A percentile compares a stretch with the other conserved stretches of the same genome.
These are phyloP conservation scores for Chionodraco myersi DNA, from an alignment of 2,113 vertebrate species.

Conservation along the genomic window DNA sequence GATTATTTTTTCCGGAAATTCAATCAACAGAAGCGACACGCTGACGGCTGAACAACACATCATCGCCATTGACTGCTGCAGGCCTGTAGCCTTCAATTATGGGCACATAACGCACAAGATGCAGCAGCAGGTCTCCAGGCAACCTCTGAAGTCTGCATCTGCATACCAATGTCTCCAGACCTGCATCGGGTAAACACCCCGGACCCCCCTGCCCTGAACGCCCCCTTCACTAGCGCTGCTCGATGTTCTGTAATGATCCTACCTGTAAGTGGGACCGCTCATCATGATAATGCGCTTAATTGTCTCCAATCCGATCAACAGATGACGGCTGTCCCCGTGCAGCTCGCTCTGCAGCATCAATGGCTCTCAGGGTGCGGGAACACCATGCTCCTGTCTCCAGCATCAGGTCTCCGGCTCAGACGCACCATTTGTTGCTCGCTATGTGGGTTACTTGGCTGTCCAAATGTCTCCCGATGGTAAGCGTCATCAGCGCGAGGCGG, in stretches of 20 bases:
- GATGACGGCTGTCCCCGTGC: conserved; percentile 54
- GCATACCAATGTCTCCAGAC: conserved; percentile 62
- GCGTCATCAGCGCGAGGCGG: conserved; percentile 78
- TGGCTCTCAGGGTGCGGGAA: conserved; percentile 11
- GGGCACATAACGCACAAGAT: conserved; percentile 22
- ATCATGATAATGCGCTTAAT: conserved; percentile 70
- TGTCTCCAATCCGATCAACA: conserved; percentile 73
- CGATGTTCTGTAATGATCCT: conserved; percentile 1
- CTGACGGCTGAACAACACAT: conserved; percentile 49
- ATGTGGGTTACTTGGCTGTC: conserved; percentile 64
- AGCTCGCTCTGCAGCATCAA: conserved; percentile 36
- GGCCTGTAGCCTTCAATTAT: conserved; percentile 51
- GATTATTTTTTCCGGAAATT: conserved; percentile 15
- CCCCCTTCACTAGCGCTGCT: neutral
- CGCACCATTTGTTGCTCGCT: conserved; percentile 66
- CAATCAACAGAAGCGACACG: conserved; percentile 28
- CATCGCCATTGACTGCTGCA: conserved; percentile 51
- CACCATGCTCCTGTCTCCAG: conserved; percentile 17
- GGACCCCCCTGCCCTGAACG: neutral
- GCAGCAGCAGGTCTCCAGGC: conserved; percentile 52
- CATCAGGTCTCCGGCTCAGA: conserved; percentile 33
- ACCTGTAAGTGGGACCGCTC: conserved; percentile 73
- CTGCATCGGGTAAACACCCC: conserved; percentile 40
- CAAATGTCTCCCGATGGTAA: conserved; percentile 72
- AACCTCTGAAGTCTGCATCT: conserved; percentile 56